Percentiles rank a stretch among this genome's conserved stretches.
These are phyloP conservation scores for Ctenosaura bakeri DNA, from an alignment of 2,797 vertebrate species.

Conservation along the genomic window DNA sequence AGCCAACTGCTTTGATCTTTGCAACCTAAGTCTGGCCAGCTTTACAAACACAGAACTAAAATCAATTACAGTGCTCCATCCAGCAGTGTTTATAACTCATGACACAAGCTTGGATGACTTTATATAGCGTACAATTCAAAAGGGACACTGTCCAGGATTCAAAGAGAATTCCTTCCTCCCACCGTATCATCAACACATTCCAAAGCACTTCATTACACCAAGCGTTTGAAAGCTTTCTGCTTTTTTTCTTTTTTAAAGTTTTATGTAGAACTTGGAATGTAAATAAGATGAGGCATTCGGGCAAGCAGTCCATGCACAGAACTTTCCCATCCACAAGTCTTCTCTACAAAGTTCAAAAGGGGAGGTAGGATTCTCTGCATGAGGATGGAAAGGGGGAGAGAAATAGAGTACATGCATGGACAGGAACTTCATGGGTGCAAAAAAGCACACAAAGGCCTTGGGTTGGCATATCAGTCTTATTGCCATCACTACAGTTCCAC, in stretches of 20 bases:
- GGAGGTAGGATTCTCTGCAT: too few species aligned
- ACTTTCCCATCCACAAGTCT: background rate
- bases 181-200: background rate
- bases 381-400: background rate
- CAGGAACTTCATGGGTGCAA: background rate
- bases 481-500: too few species aligned
- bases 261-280: conserved; percentile 10
- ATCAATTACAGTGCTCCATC: conserved; percentile 37
- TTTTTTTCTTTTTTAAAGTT: background rate
- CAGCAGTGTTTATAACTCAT: conserved; percentile 40
- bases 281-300: background rate
- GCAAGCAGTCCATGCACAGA: background rate
- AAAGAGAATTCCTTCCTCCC: conserved; percentile 17
- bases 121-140: conserved; percentile 42
- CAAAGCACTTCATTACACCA: conserved; percentile 31
- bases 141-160: conserved; percentile 30
- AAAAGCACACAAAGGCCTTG: background rate
- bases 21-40: conserved; percentile 48
- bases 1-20: conserved; percentile 55
- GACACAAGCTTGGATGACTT: conserved; percentile 29
- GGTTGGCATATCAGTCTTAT: background rate
- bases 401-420: background rate
- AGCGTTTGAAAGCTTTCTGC: background rate
- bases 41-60: conserved; percentile 57
- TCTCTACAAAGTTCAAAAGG: background rate